Percentiles rank a stretch among this genome's conserved stretches.
These are phyloP conservation scores for Drosophila affinis DNA, from an alignment of 2,888 invertebrate species.

Conservation along the genomic window DNA sequence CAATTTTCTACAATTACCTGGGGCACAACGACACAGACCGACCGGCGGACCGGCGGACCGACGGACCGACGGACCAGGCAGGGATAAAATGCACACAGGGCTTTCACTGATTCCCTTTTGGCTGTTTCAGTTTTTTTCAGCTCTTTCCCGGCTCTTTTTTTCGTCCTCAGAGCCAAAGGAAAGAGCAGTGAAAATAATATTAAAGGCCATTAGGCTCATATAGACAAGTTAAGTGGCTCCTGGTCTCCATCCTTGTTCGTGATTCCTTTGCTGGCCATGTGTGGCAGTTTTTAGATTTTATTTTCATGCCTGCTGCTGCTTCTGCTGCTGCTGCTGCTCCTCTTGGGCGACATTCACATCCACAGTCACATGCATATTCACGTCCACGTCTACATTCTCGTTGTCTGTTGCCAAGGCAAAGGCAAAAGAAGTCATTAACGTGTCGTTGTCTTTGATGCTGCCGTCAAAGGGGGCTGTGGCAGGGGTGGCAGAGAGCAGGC, in stretches of 20 bases:
- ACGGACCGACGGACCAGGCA: slow-evolving; percentile 29
- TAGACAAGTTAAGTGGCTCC: slow-evolving; percentile 84
- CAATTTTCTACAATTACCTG: slow-evolving; percentile 81
- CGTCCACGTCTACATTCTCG: slow-evolving; percentile 7
- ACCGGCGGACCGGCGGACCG: slow-evolving; percentile 33
- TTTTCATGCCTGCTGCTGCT: slow-evolving; percentile 55
- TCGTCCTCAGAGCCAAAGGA: slow-evolving; percentile 45
- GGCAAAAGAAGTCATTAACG: slow-evolving; percentile 72
- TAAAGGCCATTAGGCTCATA: slow-evolving; percentile 84
- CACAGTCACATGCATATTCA: background rate
- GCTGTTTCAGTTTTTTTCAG: slow-evolving; percentile 15
- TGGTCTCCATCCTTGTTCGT: slow-evolving; percentile 40
- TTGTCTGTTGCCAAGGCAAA: slow-evolving; percentile 66
- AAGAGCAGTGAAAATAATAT: slow-evolving; percentile 77
- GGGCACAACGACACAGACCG: slow-evolving; percentile 52
- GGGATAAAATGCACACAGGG: slow-evolving; percentile 78
- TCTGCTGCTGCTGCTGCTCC: background rate
- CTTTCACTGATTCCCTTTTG: slow-evolving; percentile 74
- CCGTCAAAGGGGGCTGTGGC: slow-evolving; percentile 14
- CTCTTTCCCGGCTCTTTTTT: slow-evolving; percentile 18
- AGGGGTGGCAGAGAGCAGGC: background rate
- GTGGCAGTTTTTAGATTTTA: slow-evolving; percentile 73
- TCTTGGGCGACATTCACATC: background rate
- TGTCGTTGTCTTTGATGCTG: slow-evolving; percentile 77
- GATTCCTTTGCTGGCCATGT: slow-evolving; percentile 54